Evolutionary conservation across 1,140 invertebrate species (phyloP).

Genomic region (Halotydeus destructor): DNA sequence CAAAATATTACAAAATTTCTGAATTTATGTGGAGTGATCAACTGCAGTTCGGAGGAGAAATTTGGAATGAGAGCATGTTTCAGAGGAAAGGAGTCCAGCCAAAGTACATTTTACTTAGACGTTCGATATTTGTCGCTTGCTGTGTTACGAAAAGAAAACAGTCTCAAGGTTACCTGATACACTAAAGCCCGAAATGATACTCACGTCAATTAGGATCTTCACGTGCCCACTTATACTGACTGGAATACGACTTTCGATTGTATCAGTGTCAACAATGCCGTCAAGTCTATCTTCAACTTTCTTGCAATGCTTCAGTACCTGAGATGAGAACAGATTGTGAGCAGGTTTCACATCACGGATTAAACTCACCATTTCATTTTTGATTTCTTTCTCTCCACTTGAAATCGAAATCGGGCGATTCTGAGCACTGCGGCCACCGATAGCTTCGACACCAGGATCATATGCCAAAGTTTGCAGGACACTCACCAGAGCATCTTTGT

Average conservation of each 20-base stretch:
- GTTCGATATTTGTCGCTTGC: constrained; percentile 68
- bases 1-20: too few species aligned
- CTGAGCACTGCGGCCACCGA: constrained; percentile 6
- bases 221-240: constrained; percentile 5
- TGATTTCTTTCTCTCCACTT: background rate
- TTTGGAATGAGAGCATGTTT: background rate
- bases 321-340: background rate
- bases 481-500: constrained; percentile 61
- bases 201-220: constrained; percentile 5
- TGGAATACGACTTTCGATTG: background rate
- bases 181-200: background rate
- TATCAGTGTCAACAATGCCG: background rate
- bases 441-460: constrained; percentile 60
- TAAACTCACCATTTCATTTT: background rate
- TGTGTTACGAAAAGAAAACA: constrained; percentile 21
- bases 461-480: constrained; percentile 78
- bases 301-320: background rate
- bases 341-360: background rate
- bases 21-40: too few species aligned
- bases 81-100: constrained; percentile 54
- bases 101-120: constrained; percentile 84
- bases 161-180: background rate
- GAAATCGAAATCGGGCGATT: background rate
- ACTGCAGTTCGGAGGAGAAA: background rate
- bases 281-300: constrained; percentile 5